These are phyloP conservation scores for Odontomyia ornata DNA, from an alignment of 2,888 invertebrate genomes.

Conservation along the genomic window DNA sequence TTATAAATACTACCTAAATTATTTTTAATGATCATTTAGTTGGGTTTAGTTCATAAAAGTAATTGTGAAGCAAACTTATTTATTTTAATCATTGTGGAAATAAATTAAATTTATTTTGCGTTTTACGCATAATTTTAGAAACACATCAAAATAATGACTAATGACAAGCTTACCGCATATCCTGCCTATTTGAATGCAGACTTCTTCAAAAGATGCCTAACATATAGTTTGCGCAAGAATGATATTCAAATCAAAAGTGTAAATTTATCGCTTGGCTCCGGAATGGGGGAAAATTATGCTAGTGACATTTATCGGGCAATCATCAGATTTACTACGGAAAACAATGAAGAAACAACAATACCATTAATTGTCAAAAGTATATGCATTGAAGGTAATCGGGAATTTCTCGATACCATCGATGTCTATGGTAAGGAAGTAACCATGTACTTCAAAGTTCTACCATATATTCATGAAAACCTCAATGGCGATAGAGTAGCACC, in stretches of 20 bases:
- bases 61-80: too few relatives aligned
- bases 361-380: conserved; percentile 57
- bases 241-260: conserved; percentile 59
- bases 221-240: conserved; percentile 59
- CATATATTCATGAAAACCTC: conserved; percentile 56
- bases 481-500: conserved; percentile 58
- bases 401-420: conserved; percentile 63
- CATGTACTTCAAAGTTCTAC: conserved; percentile 64
- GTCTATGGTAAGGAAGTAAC: conserved; percentile 65
- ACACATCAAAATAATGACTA: not conserved
- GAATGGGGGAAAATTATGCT: conserved; percentile 43
- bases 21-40: too few relatives aligned
- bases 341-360: not conserved
- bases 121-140: too few relatives aligned
- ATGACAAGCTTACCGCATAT: not conserved
- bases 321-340: not conserved
- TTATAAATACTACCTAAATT: too few relatives aligned
- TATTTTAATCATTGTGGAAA: too few relatives aligned
- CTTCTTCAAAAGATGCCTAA: conserved; percentile 60
- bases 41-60: too few relatives aligned
- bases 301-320: conserved; percentile 42
- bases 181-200: conserved; percentile 50
- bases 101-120: too few relatives aligned
- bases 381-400: conserved; percentile 57
- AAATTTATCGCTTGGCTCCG: conserved; percentile 47